Conservation (phyloP, 2,113 vertebrate species). For the Rostratula benghalensis region DNA sequence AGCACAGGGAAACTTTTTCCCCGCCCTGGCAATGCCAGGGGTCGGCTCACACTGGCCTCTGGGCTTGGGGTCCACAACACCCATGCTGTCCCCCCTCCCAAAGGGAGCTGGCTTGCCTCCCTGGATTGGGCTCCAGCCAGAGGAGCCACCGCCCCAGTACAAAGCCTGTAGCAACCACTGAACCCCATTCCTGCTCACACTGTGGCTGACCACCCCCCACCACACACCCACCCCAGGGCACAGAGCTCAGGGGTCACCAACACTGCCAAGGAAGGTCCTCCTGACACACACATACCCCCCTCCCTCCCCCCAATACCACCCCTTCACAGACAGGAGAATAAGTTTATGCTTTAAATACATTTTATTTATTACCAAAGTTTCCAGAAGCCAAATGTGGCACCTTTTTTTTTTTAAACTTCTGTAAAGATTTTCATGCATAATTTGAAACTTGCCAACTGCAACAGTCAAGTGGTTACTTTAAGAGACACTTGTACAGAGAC, state of each 20-base stretch:
- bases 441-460: constrained; percentile 59
- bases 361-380: constrained; percentile 72
- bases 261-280: not conserved
- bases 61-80: not conserved
- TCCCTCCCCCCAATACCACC: not conserved
- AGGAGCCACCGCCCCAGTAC: fast-evolving
- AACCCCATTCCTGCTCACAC: not conserved
- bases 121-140: fast-evolving
- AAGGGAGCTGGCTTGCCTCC: fast-evolving
- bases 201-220: no score
- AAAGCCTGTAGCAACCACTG: fast-evolving
- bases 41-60: fast-evolving
- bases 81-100: fast-evolving
- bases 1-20: fast-evolving
- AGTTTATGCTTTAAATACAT: constrained; percentile 55
- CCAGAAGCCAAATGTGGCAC: constrained; percentile 53
- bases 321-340: constrained; percentile 1
- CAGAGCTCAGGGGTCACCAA: not conserved
- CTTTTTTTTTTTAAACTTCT: not conserved
- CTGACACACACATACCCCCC: fast-evolving
- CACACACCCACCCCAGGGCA: not conserved
- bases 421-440: constrained; percentile 52
- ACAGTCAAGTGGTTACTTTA: constrained; percentile 47
- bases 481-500: constrained; percentile 64
- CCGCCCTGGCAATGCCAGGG: fast-evolving